phyloP scores from a whole-genome alignment of 2,797 vertebrate genomes.

The Poeciliopsis presidionis region DNA sequence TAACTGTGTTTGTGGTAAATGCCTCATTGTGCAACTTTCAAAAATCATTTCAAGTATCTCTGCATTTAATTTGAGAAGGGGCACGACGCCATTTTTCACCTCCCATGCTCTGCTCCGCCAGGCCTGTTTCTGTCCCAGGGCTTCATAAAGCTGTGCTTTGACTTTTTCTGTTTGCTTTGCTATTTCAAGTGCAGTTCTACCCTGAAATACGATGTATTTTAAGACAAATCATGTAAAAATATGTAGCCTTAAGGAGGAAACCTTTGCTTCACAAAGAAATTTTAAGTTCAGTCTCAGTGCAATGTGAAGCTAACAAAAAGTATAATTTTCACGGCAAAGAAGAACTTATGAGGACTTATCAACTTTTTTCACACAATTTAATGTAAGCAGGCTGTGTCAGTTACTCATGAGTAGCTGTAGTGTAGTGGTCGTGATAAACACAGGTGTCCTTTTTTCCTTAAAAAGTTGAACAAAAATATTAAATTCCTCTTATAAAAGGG shows the following conservation, averaged over 20 bases:
- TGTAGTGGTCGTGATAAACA: not conserved
- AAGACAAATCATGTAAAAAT: not conserved
- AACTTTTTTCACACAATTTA: not conserved
- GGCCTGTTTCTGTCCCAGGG: not conserved
- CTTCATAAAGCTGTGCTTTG: not conserved
- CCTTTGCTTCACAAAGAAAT: not conserved
- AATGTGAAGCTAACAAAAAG: not conserved
- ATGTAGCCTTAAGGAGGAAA: not conserved
- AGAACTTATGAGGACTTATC: not conserved
- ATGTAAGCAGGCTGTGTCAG: not conserved
- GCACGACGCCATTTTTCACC: not conserved
- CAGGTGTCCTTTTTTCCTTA: not conserved
- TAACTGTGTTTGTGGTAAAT: not conserved
- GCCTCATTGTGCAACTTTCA: not conserved
- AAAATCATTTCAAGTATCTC: not conserved
- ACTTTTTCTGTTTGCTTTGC: not conserved
- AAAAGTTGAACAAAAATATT: not conserved
- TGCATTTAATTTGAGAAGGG: not conserved
- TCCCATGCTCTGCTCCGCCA: not conserved
- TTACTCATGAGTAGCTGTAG: not conserved
- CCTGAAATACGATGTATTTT: not conserved
- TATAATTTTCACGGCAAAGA: not conserved
- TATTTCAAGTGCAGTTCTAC: not conserved
- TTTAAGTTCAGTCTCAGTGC: not conserved
- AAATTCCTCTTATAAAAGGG: not conserved